These are phyloP conservation scores for Drosophila albomicans DNA, from an alignment of 1,140 invertebrate genomes.

Conservation along the genomic window DNA sequence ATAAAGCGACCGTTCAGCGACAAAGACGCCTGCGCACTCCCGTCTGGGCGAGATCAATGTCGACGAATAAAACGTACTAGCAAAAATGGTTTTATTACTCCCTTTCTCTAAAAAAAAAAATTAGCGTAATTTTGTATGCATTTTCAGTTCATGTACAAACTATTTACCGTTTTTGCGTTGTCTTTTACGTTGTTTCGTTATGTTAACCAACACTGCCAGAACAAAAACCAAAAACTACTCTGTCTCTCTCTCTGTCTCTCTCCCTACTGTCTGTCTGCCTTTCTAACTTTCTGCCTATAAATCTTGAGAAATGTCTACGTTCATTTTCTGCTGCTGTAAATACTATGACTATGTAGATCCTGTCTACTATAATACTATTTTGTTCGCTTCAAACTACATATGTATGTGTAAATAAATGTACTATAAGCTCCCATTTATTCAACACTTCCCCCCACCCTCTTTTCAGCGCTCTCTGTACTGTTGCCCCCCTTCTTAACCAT, in stretches of 20 bases:
- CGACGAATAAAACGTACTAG: conserved; percentile 85
- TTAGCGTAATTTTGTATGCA: conserved; percentile 54
- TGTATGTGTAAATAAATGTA: conserved; percentile 44
- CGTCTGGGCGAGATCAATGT: conserved; percentile 90
- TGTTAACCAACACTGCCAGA: conserved; percentile 64
- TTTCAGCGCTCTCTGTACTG: conserved; percentile 36
- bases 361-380: conserved; percentile 31
- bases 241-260: conserved; percentile 48
- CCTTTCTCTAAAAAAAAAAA: conserved; percentile 30
- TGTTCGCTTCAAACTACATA: conserved; percentile 64
- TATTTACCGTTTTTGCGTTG: conserved; percentile 48
- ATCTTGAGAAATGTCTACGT: conserved; percentile 52
- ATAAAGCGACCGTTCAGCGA: conserved; percentile 84
- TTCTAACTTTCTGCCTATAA: conserved; percentile 30
- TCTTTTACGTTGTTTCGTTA: conserved; percentile 62
- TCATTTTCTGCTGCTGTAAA: conserved; percentile 65
- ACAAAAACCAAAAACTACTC: conserved; percentile 42
- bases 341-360: conserved; percentile 59
- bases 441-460: conserved; percentile 29
- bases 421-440: conserved; percentile 24
- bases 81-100: conserved; percentile 63
- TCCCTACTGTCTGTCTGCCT: conserved; percentile 20
- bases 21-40: conserved; percentile 90
- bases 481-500: conserved; percentile 28
- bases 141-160: conserved; percentile 60